phyloP scores from a whole-genome alignment of 1,140 invertebrate genomes.

The Oreohelix idahoensis region DNA sequence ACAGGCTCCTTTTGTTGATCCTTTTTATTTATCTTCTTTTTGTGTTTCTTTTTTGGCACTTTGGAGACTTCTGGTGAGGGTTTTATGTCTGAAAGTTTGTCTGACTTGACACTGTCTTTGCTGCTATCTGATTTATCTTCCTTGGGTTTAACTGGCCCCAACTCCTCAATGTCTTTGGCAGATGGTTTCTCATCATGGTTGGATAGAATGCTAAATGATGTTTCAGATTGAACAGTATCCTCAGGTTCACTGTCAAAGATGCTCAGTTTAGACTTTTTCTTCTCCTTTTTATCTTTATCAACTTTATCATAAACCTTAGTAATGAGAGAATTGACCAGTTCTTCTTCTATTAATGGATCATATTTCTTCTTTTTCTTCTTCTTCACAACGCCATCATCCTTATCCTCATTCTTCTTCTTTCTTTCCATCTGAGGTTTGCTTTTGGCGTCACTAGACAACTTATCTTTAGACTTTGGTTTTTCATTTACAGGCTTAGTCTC shows the following conservation, averaged over 20 bases:
- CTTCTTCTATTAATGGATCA: conserved; percentile 22
- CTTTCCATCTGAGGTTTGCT: not conserved
- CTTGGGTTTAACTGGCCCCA: not conserved
- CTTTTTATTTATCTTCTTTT: conserved; percentile 14
- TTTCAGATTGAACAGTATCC: conserved; percentile 23
- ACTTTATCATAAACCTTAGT: conserved; percentile 31
- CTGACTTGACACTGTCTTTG: conserved; percentile 3
- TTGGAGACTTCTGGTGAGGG: not conserved
- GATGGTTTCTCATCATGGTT: not conserved
- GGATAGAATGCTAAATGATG: not conserved
- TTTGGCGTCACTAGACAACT: not conserved
- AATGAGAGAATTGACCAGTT: conserved; percentile 15
- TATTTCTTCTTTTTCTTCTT: conserved; percentile 49
- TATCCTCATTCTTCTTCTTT: conserved; percentile 43
- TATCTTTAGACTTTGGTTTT: not conserved
- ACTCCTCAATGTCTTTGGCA: not conserved
- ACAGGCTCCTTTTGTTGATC: not conserved
- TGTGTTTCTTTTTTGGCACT: not conserved
- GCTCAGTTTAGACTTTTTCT: conserved; percentile 20
- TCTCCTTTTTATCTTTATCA: conserved; percentile 25
- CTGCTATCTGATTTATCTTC: not conserved
- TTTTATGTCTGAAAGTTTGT: not conserved
- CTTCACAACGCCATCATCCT: conserved; percentile 28
- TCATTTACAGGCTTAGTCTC: conserved; percentile 17
- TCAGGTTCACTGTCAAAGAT: conserved; percentile 27